Percentiles rank a stretch among this genome's conserved stretches.
phyloP scores from a whole-genome alignment of 2,113 vertebrate genomes.

The Oxygymnocypris stewartii region DNA sequence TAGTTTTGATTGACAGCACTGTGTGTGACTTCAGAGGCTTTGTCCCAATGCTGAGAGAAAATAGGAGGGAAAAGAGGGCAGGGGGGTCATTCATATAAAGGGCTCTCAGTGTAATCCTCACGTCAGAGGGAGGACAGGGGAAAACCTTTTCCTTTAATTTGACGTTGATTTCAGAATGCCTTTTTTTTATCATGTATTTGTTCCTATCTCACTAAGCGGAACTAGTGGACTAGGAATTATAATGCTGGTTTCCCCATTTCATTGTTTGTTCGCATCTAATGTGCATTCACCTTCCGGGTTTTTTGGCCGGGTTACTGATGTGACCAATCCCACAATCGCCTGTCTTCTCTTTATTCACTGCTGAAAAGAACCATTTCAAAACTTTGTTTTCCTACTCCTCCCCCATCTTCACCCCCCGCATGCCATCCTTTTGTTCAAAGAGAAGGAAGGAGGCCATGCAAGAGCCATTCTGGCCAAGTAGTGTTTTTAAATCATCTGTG shows the following conservation, averaged over 20 bases:
- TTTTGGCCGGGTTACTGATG: background rate
- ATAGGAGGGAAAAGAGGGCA: constrained; percentile 59
- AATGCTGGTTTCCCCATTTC: background rate
- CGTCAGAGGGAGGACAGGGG: background rate
- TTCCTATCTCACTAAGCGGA: background rate
- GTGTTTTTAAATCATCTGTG: constrained; percentile 8
- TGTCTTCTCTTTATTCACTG: constrained; percentile 3
- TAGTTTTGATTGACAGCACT: constrained; percentile 68
- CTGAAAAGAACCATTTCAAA: constrained; percentile 53
- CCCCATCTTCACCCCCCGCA: background rate
- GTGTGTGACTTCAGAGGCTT: constrained; percentile 65
- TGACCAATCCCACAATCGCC: background rate
- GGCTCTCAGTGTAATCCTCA: constrained; percentile 52
- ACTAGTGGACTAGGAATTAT: background rate
- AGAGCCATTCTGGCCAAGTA: constrained; percentile 45
- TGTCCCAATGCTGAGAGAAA: constrained; percentile 67
- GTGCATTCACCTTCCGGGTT: background rate
- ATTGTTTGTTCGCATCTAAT: background rate
- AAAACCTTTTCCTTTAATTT: background rate
- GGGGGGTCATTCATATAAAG: constrained; percentile 59
- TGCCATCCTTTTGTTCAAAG: constrained; percentile 39
- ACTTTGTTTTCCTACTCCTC: constrained; percentile 55
- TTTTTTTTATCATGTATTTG: background rate
- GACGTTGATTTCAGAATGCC: background rate
- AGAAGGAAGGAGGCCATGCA: constrained; percentile 32